Base-by-base conservation (phyloP, 2,113 vertebrate species). In the Oncorhynchus keta region DNA sequence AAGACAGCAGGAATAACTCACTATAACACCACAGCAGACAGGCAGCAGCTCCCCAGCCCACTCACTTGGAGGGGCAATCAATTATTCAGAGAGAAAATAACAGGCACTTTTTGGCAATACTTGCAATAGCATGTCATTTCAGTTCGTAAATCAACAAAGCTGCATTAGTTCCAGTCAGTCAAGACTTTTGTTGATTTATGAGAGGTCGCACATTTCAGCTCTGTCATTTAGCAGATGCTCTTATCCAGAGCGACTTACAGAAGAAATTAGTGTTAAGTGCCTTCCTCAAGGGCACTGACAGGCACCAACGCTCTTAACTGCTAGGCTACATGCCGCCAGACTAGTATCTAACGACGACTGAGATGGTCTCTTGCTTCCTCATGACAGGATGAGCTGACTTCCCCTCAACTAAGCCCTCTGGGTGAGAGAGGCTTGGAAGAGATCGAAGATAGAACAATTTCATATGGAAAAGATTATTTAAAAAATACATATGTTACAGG, bases 401-500 rank as follows among this genome's bases (percentile, higher is more conserved):
- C 70, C 82, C 76, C 78, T 83, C 68, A 35, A 55, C 79, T 84
- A 74, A 81, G 35, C 65, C 76, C 9, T 61, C 66, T 75, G 80
- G 81, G 77, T 82, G 70, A 68, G 20, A 73, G 39, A 16, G 24
- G 18, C 68, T 65, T 6, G 20, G 32, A 49, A 68, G 45, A 78
- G 74, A 89, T 79, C 74, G 69, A 72, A 80, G 61, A 45, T 45
- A 0, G 39, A 45, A 84, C 16, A 14, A 70, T 81, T 83, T 87
- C 88, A 88, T 84, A 79, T 85, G 86, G 78, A 81, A 88, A 69
- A 77, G 24, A 86, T 88, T 85, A 88, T 7, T 28, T 4, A 35
- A 62, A 62, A 76, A 76, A 86, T 49, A 48, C 67, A 80, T 68
- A 81, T 83, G 73, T 76, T 71, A 75, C 77, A 28, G 49, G 11